Base-by-base conservation (phyloP, 2,888 invertebrate genomes). In the Cremastobaeus sp. region DNA sequence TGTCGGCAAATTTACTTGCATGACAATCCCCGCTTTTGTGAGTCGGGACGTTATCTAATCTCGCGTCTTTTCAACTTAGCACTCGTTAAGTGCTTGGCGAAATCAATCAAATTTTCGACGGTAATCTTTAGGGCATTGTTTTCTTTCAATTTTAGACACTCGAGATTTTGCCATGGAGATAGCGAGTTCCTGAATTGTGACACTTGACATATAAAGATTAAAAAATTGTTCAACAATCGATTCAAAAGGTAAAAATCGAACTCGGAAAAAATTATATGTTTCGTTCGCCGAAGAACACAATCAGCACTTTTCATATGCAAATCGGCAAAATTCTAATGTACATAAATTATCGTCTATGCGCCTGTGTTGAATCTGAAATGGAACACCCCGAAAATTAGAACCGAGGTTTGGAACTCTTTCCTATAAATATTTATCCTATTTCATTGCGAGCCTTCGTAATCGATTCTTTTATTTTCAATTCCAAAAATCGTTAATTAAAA, bases 51-150 rank as follows among this genome's bases (percentile, higher is more conserved):
- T 50, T 66, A 66, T 66, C 66, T 66, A 66, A 66, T 66, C 66
- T 66, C 8, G 32, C 9, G 30, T 39, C 39, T 32, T 39, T 65
- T 54, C 3, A 54, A 45, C 30, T 5, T 32, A 18, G 32, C 18
- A 66, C 41, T 41, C 28, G 57, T 32, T 66, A 57, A 66, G 66
- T 65, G 48, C 48, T 55, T 47, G 30, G 21, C 34, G 34, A 66
- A 66, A 66, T 66, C 57, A 66, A 66, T 66, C 57, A 37, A 66
- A 66, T 57, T 66, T 66, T 20, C n/a, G 48, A 21, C 14, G 30
- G 20, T 39, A 66, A 66, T 65, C 55, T 64, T 6, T 15, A 43
- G 32, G n/a, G 14, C 37, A 30, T 25, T 21, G 15, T 47, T 48
- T 54, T n/a, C 20, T 17, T 48, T 32, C 48, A 48, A 48, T 66